Percentiles rank a stretch among this genome's conserved stretches.
Conservation (phyloP, 2,113 vertebrate species). For the Pycnonotus jocosus region DNA sequence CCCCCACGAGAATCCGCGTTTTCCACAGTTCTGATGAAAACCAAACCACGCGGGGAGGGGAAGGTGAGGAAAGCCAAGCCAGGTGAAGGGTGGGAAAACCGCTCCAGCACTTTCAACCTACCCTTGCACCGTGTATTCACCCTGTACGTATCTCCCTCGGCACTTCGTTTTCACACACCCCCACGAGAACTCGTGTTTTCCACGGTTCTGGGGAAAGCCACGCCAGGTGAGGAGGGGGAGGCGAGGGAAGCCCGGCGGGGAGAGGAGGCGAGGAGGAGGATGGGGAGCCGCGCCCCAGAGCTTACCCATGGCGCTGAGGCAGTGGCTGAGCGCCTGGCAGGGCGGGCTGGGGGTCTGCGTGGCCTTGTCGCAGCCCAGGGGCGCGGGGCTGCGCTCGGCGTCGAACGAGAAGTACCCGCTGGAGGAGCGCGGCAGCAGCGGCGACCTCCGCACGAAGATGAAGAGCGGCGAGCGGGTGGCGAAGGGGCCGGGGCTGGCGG, state of each 20-base stretch:
- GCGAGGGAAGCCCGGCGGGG: background rate
- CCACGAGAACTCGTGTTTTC: background rate
- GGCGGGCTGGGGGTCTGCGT: constrained; percentile 89
- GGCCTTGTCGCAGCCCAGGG: constrained; percentile 81
- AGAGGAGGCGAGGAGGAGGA: background rate
- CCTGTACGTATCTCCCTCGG: fast-evolving
- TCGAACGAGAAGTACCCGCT: constrained; percentile 94
- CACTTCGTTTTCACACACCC: background rate
- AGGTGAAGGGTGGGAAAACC: background rate
- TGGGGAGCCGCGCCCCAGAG: background rate
- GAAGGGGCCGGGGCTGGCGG: constrained; percentile 77
- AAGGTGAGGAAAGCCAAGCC: background rate
- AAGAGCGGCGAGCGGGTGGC: constrained; percentile 81
- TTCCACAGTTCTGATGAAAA: background rate
- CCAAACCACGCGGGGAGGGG: background rate
- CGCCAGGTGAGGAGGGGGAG: background rate
- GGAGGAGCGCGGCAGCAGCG: constrained; percentile 81
- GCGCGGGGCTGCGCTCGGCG: constrained; percentile 81
- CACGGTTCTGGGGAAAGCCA: background rate
- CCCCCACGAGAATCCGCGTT: background rate
- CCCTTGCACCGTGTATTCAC: fast-evolving
- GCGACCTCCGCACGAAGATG: constrained; percentile 78
- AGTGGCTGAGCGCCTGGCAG: constrained; percentile 81
- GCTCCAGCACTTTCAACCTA: background rate
- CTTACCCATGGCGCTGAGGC: constrained; percentile 76